Evolutionary conservation across 2,797 vertebrate species (phyloP).

Genomic region (Cyprinella venusta): DNA sequence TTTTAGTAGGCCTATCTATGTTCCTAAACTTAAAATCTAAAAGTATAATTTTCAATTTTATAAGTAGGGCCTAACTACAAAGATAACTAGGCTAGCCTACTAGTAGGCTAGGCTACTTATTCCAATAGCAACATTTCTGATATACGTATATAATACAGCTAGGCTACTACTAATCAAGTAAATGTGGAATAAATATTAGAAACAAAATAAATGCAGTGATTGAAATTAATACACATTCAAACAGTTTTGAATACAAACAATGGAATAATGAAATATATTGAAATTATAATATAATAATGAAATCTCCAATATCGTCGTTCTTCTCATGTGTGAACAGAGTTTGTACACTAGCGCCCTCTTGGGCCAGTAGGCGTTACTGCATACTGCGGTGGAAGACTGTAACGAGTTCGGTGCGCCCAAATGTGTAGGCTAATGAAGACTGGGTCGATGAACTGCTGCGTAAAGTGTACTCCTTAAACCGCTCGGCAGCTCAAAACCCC

Average conservation of each 20-base stretch:
- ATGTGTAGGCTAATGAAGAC: slow-evolving; percentile 4
- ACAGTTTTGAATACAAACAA: neutral
- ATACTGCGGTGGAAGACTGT: slow-evolving; percentile 18
- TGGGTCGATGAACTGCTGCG: neutral
- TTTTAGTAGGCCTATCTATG: neutral
- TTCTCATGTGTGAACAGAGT: neutral
- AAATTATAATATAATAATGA: no score
- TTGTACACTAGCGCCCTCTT: slow-evolving; percentile 60
- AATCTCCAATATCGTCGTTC: neutral
- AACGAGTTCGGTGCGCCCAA: slow-evolving; percentile 26
- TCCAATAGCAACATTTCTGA: neutral
- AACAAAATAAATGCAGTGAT: neutral
- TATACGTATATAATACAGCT: no score
- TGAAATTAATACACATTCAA: neutral
- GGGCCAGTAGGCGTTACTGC: slow-evolving; percentile 51
- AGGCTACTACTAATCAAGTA: neutral
- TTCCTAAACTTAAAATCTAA: neutral
- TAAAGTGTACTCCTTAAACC: neutral
- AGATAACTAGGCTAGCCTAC: neutral
- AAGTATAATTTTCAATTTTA: neutral
- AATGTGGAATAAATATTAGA: neutral
- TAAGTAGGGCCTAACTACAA: neutral
- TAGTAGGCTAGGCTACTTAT: neutral
- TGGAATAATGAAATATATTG: neutral
- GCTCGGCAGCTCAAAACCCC: neutral